phyloP scores from a whole-genome alignment of 92 coral and sea anemone species.

The Ricordea florida region DNA sequence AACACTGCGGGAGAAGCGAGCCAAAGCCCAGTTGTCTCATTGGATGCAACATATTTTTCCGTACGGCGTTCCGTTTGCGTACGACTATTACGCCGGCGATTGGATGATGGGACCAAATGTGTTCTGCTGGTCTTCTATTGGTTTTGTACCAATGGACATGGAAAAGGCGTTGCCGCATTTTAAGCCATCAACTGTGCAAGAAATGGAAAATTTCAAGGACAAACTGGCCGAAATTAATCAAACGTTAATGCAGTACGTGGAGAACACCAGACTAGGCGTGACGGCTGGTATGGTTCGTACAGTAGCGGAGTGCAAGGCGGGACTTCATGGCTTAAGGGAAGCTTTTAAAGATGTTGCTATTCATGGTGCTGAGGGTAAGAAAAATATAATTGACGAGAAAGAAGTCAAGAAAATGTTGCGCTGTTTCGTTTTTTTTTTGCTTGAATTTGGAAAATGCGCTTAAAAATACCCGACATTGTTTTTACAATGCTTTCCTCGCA shows the following conservation, averaged over 20 bases:
- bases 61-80: slow-evolving; percentile 59
- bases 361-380: slow-evolving; percentile 59
- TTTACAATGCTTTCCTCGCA: no score
- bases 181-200: slow-evolving; percentile 48
- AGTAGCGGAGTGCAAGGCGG: slow-evolving; percentile 61
- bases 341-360: slow-evolving; percentile 38
- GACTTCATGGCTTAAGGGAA: slow-evolving; percentile 54
- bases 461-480: no score
- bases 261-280: slow-evolving; percentile 59
- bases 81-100: slow-evolving; percentile 63
- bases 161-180: slow-evolving; percentile 6
- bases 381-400: neutral
- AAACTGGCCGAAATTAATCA: slow-evolving; percentile 45
- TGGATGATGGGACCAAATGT: slow-evolving; percentile 70
- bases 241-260: slow-evolving; percentile 50
- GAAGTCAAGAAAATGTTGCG: neutral
- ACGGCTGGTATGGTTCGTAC: slow-evolving; percentile 69
- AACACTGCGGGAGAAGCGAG: slow-evolving; percentile 59
- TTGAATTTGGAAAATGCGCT: neutral
- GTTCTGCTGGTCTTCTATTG: slow-evolving; percentile 69
- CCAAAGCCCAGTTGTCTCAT: slow-evolving; percentile 39
- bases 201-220: slow-evolving; percentile 46
- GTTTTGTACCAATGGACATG: slow-evolving; percentile 16
- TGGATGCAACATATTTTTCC: slow-evolving; percentile 64
- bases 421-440: neutral